phyloP scores from a whole-genome alignment of 2,888 invertebrate genomes.

The Microctonus brassicae region DNA sequence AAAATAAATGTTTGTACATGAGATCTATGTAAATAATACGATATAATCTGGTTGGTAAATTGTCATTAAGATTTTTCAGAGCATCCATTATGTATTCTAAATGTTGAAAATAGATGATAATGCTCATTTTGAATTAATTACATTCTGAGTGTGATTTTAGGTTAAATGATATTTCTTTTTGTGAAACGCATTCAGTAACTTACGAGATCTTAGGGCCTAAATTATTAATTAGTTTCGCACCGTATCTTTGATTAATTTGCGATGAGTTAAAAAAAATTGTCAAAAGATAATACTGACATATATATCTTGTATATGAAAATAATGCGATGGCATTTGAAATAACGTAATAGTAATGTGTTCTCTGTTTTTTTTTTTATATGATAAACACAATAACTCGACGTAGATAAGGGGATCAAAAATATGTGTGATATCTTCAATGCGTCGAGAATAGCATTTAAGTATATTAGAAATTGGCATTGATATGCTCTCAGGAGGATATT shows the following conservation, averaged over 20 bases:
- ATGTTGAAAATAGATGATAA: background rate
- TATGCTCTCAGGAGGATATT: background rate
- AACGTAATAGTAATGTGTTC: conserved; percentile 38
- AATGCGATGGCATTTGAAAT: conserved; percentile 35
- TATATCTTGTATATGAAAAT: conserved; percentile 9
- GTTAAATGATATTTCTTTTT: conserved; percentile 46
- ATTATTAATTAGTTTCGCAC: conserved; percentile 26
- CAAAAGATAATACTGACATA: background rate
- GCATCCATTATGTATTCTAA: background rate
- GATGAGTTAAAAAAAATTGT: conserved; percentile 21
- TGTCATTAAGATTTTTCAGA: background rate
- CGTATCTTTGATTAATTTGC: conserved; percentile 29
- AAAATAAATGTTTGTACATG: conserved; percentile 14
- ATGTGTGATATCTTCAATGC: conserved; percentile 8
- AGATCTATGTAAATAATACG: conserved; percentile 23
- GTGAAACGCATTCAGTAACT: background rate
- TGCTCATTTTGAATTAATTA: conserved; percentile 46
- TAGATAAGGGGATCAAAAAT: conserved; percentile 32
- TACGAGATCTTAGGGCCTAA: conserved; percentile 38
- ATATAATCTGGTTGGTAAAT: background rate
- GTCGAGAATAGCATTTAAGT: conserved; percentile 31
- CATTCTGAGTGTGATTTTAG: conserved; percentile 67
- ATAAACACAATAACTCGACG: conserved; percentile 31
- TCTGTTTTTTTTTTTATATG: conserved; percentile 45
- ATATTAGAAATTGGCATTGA: background rate